Evolutionary conservation across 2,113 vertebrate species (phyloP).

Genomic region (Halcyon malimbica): DNA sequence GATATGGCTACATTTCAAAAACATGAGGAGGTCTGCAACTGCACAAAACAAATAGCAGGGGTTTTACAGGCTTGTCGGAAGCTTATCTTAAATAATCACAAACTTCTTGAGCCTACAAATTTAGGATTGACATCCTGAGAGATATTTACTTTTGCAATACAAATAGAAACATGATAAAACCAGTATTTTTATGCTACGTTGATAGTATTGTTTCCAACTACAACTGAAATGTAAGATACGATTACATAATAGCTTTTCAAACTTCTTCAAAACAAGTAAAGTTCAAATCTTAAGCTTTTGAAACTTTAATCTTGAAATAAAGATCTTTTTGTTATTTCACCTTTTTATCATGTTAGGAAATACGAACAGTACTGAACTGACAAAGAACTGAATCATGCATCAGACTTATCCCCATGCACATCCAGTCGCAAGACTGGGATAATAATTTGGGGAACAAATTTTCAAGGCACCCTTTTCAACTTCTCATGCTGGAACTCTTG

Average conservation of each 20-base stretch:
- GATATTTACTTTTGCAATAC: neutral
- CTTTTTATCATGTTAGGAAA: neutral
- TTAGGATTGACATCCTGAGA: neutral
- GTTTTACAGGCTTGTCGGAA: neutral
- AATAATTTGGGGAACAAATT: neutral
- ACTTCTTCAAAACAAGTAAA: neutral
- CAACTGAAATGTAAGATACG: neutral
- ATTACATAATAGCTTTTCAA: neutral
- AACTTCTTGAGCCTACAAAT: neutral
- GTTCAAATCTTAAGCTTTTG: constrained; percentile 3
- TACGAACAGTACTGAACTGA: neutral
- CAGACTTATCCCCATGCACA: neutral
- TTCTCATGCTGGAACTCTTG: neutral
- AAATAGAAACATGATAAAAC: neutral
- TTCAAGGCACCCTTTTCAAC: neutral
- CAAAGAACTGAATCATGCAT: neutral
- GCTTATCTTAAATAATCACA: neutral
- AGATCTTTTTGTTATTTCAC: neutral
- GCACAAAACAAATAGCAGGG: neutral
- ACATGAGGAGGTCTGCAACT: neutral
- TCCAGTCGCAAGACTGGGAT: neutral
- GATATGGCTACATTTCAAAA: neutral
- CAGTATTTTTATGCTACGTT: neutral
- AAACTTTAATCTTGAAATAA: constrained; percentile 22
- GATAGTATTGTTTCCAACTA: neutral